phyloP scores from a whole-genome alignment of 2,888 invertebrate species.

The Poecilobothrus nobilitatus region DNA sequence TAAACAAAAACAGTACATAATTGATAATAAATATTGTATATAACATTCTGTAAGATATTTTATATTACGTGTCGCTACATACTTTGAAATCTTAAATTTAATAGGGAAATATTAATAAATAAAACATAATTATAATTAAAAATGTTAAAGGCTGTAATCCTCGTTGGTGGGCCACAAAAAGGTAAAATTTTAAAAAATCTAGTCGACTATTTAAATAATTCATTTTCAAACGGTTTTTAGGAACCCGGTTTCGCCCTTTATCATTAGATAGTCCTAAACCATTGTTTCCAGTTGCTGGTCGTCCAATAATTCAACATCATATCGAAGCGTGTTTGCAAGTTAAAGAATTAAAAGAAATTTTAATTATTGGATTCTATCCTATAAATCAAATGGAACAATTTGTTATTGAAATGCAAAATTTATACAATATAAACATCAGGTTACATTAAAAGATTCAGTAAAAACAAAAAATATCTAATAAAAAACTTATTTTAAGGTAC shows the following conservation, averaged over 20 bases:
- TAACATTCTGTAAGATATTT: background rate
- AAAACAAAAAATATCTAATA: background rate
- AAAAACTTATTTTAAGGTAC: conserved; percentile 47
- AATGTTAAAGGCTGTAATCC: conserved; percentile 78
- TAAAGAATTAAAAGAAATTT: conserved; percentile 74
- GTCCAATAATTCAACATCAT: conserved; percentile 93
- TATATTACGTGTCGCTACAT: background rate
- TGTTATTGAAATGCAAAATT: conserved; percentile 73
- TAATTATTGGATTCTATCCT: conserved; percentile 90
- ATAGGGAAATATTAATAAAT: background rate
- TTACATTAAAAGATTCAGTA: conserved; percentile 33
- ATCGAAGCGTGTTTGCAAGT: conserved; percentile 85
- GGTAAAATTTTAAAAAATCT: conserved; percentile 48
- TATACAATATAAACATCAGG: conserved; percentile 74
- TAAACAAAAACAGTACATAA: no score
- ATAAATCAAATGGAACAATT: conserved; percentile 77
- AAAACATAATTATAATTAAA: conserved; percentile 2
- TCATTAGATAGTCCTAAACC: conserved; percentile 97
- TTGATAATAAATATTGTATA: no score
- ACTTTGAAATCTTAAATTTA: background rate
- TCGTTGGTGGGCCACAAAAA: conserved; percentile 92
- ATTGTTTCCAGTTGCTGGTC: conserved; percentile 91
- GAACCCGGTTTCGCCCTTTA: conserved; percentile 92
- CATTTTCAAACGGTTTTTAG: conserved; percentile 44
- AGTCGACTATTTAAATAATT: conserved; percentile 5